Base-by-base conservation (phyloP, 2,113 vertebrate genomes). In the Salvelinus fontinalis region DNA sequence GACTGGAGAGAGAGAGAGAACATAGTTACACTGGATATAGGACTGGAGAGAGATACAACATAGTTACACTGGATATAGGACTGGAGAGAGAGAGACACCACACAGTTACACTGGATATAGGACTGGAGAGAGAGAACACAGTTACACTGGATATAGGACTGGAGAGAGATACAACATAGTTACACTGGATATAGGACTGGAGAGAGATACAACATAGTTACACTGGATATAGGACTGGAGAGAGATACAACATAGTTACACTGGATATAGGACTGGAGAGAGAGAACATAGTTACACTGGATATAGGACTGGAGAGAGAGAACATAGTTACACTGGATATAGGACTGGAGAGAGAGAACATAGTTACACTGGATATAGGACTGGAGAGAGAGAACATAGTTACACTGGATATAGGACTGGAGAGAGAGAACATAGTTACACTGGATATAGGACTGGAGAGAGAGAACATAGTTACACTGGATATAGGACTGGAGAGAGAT, bases 101-200 rank as follows among this genome's bases (percentile, higher is more conserved):
- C 3, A 3, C 0, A 9, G 49, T 99, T 99, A 91, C 97, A 99
- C 70, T 99, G 98, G 90, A 99, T 99, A 16, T 99, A 99, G 34
- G 98, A 99, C 98, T 99, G 84, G 0, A 87, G 88, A 81, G 3
- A 78, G 24, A 24, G 24, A 24, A 24, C 24, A 24, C 24, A 24
- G 24, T 24, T 24, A 24, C 24, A 70, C 20, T n/a, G n/a, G n/a
- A n/a, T 99, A 18, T 99, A 99, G 27, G 97, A 99, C 97, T 99
- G 84, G 0, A 22, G 87, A 6, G 31, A 34, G 31, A n/a, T n/a
- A 34, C 5, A 34, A 49, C 48, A 49, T 0, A 9, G 48, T 99
- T 99, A 91, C 97, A 99, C 70, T 99, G 98, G 90, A 99, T 99
- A 16, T 99, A 99, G 31, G 97, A 99, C 98, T 99, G 84, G 0